phyloP scores from a whole-genome alignment of 2,113 vertebrate genomes.

The Orientallactaga bullata region DNA sequence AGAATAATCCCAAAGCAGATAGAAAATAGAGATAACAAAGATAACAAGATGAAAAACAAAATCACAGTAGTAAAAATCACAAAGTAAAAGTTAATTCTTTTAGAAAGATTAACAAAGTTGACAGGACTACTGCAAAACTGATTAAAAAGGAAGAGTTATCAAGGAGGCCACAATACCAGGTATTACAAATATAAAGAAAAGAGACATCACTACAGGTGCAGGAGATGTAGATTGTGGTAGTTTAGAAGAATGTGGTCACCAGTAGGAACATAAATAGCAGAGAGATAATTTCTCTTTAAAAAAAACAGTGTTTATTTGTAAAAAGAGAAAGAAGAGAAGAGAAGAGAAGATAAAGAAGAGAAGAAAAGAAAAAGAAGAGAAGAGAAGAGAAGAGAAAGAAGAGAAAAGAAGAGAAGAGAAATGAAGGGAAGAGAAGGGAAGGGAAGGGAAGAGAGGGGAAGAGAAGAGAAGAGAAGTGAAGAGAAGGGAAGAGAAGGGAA shows the following conservation, averaged over 20 bases:
- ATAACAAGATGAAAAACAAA: not conserved
- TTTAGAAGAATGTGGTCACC: not conserved
- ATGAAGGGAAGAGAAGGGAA: no score
- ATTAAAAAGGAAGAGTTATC: not conserved
- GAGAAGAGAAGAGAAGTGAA: no score
- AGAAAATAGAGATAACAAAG: not conserved
- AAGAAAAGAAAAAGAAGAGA: no score
- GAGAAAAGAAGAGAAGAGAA: no score
- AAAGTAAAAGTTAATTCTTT: slow-evolving; percentile 4
- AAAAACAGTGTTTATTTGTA: no score
- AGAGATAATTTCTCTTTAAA: no score
- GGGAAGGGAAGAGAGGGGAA: no score
- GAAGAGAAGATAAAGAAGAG: no score
- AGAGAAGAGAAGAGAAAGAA: no score
- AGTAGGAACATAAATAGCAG: not conserved
- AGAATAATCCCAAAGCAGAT: not conserved
- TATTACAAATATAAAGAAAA: not conserved
- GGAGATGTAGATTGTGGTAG: not conserved
- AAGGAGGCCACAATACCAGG: not conserved
- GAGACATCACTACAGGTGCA: not conserved
- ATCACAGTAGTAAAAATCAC: not conserved
- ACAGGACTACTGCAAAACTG: not conserved
- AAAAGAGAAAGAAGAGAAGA: no score
- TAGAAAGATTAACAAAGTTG: not conserved
- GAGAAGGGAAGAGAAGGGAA: no score